phyloP scores from a whole-genome alignment of 2,888 invertebrate species.

The Petrophora chlorosata region DNA sequence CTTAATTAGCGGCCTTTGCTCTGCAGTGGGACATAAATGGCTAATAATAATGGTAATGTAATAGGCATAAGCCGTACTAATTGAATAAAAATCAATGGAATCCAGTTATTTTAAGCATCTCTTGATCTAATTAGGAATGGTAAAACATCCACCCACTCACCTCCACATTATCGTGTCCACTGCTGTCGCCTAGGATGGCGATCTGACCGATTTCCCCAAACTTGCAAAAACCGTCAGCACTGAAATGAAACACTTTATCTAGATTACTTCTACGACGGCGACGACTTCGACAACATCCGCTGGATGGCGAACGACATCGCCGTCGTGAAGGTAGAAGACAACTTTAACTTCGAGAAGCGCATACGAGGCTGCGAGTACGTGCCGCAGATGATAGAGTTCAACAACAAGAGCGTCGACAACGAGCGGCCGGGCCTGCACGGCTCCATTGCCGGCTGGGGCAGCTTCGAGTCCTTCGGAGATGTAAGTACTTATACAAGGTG shows the following conservation, averaged over 20 bases:
- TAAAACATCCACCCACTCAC: too few species aligned
- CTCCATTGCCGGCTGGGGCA: slow-evolving; percentile 71
- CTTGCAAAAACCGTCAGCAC: background rate
- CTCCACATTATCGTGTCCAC: too few species aligned
- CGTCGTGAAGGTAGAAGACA: slow-evolving; percentile 67
- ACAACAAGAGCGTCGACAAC: slow-evolving; percentile 51
- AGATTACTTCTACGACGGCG: slow-evolving; percentile 68
- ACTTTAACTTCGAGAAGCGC: slow-evolving; percentile 63
- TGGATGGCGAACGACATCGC: slow-evolving; percentile 76
- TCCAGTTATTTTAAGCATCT: too few species aligned
- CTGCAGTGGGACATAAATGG: too few species aligned
- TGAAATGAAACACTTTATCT: background rate
- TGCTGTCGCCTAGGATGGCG: background rate
- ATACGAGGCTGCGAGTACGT: slow-evolving; percentile 68
- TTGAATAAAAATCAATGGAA: too few species aligned
- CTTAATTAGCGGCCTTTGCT: too few species aligned
- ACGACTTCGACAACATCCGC: slow-evolving; percentile 65
- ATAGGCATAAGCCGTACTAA: too few species aligned
- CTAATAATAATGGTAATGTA: too few species aligned
- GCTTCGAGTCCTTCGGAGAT: slow-evolving; percentile 48
- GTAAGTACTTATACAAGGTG: slow-evolving; percentile 47
- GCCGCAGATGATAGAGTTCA: slow-evolving; percentile 59
- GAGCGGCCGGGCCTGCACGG: slow-evolving; percentile 53
- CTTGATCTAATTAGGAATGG: too few species aligned
- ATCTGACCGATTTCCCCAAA: background rate